Conservation (phyloP, 2,113 vertebrate genomes). For the Lonchura striata region DNA sequence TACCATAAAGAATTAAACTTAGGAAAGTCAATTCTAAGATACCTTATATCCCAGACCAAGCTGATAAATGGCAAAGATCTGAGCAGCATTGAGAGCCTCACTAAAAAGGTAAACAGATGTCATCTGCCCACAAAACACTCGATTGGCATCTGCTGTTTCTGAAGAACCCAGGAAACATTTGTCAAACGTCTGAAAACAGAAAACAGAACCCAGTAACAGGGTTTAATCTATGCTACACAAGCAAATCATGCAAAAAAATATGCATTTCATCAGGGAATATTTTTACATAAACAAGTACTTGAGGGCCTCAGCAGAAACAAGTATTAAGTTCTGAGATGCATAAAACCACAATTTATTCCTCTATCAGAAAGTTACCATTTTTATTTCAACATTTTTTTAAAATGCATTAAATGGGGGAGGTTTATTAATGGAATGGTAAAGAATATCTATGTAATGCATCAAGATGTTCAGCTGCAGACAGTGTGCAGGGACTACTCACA, state of each 20-base stretch:
- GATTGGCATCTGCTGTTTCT: conserved; percentile 93
- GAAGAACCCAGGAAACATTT: conserved; percentile 98
- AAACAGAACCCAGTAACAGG: neutral
- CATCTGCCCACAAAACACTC: conserved; percentile 98
- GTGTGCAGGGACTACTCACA: conserved; percentile 76
- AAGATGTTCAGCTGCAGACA: neutral
- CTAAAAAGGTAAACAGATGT: conserved; percentile 95
- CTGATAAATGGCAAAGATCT: conserved; percentile 97
- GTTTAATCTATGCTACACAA: neutral
- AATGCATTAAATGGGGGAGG: neutral
- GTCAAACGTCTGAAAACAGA: conserved; percentile 89
- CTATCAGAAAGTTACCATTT: neutral
- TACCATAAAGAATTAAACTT: neutral
- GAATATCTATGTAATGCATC: neutral
- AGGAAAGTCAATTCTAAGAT: neutral
- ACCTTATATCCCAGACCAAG: conserved; percentile 97
- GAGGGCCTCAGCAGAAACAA: neutral
- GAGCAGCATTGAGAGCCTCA: conserved; percentile 94
- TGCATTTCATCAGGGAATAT: neutral
- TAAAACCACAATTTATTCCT: neutral
- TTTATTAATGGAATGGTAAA: neutral
- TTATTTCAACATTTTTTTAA: neutral
- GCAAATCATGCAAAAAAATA: neutral
- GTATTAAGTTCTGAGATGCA: neutral
- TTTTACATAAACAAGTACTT: neutral